phyloP scores from a whole-genome alignment of 2,797 vertebrate species.

The Apodemus agrarius region DNA sequence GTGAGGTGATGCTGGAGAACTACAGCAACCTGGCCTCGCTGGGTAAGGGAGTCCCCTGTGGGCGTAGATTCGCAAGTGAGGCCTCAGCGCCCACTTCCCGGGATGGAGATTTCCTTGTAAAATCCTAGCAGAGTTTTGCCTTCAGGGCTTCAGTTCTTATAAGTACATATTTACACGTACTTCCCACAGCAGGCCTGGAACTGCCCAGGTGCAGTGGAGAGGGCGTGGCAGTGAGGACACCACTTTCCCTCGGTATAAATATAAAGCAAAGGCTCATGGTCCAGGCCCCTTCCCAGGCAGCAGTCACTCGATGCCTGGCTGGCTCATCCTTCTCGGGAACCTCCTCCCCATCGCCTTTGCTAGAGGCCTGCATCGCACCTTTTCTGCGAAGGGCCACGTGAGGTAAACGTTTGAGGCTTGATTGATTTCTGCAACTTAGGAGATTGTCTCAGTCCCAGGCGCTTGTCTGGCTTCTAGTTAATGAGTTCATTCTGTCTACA shows the following conservation, averaged over 20 bases:
- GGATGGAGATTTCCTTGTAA: not conserved
- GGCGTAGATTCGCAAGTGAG: not conserved
- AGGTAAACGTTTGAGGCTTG: constrained; percentile 24
- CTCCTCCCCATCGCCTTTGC: constrained; percentile 13
- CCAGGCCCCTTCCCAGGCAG: not conserved
- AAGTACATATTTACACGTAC: not conserved
- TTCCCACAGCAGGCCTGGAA: not conserved
- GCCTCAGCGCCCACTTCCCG: not conserved
- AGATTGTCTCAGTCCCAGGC: not conserved
- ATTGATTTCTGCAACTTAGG: not conserved
- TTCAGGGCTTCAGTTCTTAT: not conserved
- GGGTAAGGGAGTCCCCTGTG: constrained; percentile 62
- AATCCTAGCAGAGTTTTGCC: not conserved
- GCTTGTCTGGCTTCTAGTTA: not conserved
- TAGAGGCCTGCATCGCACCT: not conserved
- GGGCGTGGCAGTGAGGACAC: too few relatives aligned
- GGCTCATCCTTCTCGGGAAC: not conserved
- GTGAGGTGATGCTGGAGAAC: constrained; percentile 83
- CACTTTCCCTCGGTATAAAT: not conserved
- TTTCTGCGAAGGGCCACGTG: not conserved
- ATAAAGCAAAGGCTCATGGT: not conserved
- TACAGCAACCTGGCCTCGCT: constrained; percentile 76
- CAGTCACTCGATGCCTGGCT: not conserved
- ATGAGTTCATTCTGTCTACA: constrained; percentile 2
- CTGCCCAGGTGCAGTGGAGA: too few relatives aligned